A percentile compares a stretch with the other conserved stretches of the same genome.
Conservation (phyloP, 2,113 vertebrate genomes). For the Microcebus jonahi region DNA sequence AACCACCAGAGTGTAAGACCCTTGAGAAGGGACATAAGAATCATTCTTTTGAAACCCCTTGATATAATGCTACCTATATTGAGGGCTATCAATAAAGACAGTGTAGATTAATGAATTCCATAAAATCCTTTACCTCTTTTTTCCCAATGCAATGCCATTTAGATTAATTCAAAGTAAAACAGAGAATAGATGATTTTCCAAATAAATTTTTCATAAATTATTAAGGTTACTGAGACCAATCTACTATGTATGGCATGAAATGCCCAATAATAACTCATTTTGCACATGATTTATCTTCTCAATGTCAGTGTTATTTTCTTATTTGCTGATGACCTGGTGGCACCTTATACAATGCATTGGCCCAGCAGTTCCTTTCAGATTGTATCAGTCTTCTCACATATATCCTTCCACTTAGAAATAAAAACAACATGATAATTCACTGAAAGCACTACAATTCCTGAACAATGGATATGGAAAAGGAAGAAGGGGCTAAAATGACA, state of each 20-base stretch:
- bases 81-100: background rate
- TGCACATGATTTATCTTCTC: background rate
- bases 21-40: background rate
- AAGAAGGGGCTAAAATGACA: background rate
- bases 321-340: background rate
- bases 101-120: background rate
- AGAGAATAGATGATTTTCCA: background rate
- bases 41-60: background rate
- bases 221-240: background rate
- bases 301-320: background rate
- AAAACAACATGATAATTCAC: background rate
- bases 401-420: slow-evolving; percentile 1
- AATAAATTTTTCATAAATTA: background rate
- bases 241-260: background rate
- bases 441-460: slow-evolving; percentile 5
- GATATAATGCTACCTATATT: background rate
- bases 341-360: background rate
- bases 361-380: background rate
- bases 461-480: background rate
- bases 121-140: background rate
- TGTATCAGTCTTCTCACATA: slow-evolving; percentile 1
- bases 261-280: background rate
- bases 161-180: slow-evolving; percentile 2
- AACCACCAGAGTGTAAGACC: background rate
- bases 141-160: background rate